Evolutionary conservation across 2,113 vertebrate species (phyloP).

Genomic region (Alectura lathami): DNA sequence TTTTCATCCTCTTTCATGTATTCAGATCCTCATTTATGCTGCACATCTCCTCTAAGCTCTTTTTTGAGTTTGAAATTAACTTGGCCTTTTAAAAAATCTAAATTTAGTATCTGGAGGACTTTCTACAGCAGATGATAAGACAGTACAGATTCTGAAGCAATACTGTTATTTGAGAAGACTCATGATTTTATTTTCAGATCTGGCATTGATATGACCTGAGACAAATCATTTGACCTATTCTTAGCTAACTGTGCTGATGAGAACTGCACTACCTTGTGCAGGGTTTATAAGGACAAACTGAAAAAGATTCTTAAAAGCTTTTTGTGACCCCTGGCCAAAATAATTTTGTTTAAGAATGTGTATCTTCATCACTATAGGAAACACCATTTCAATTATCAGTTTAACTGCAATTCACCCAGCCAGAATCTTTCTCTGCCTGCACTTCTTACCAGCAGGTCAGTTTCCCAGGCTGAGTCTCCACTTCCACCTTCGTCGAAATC

Average conservation of each 20-base stretch:
- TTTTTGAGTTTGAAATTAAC: slow-evolving; percentile 72
- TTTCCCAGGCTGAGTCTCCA: slow-evolving; percentile 94
- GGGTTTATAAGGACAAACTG: neutral
- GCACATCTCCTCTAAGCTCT: slow-evolving; percentile 68
- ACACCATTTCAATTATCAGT: neutral
- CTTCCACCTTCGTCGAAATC: slow-evolving; percentile 89
- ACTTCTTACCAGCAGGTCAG: slow-evolving; percentile 82
- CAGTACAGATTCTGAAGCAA: slow-evolving; percentile 67
- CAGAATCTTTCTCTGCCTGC: neutral
- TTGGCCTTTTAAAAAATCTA: slow-evolving; percentile 69
- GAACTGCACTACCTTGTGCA: neutral
- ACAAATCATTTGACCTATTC: slow-evolving; percentile 59
- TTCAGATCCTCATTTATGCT: slow-evolving; percentile 66
- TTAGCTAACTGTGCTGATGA: slow-evolving; percentile 26
- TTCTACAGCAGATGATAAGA: slow-evolving; percentile 71
- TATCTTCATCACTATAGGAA: neutral
- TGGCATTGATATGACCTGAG: slow-evolving; percentile 61
- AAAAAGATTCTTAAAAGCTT: neutral
- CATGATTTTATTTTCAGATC: slow-evolving; percentile 68
- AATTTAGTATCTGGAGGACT: slow-evolving; percentile 72
- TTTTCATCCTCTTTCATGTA: slow-evolving; percentile 69
- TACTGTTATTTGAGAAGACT: slow-evolving; percentile 59
- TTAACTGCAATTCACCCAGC: neutral
- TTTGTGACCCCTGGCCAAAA: neutral
- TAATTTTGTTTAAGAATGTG: neutral